Base-by-base conservation (phyloP, 2,113 vertebrate species). In the Mohoua ochrocephala region DNA sequence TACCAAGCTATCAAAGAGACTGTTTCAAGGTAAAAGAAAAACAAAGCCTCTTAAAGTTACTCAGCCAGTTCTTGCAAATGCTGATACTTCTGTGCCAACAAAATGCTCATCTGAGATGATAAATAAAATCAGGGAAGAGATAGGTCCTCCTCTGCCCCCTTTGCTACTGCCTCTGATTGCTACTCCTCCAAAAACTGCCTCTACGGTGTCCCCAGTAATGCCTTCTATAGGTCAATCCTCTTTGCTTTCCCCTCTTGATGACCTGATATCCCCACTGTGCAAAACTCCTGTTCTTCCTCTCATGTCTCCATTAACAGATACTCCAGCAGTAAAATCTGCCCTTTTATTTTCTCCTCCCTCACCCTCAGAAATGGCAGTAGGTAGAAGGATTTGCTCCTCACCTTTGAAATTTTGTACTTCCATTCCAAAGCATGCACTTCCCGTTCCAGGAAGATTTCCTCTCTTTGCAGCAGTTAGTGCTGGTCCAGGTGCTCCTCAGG, bases 381-480 rank as follows among this genome's bases (percentile, higher is more conserved):
- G 95, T 8, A 95, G 95, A 73, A 98, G 98, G 89, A 98, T 97
- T 28, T 1, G 93, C 49, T 98, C 99, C 1, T 99, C 99, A 3
- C 99, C 99, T 16, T 95, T 99, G 89, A 99, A 99, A 92, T 99
- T 99, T 47, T 99, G 99, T 83, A 98, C 99, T 20, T 98, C 98
- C 14, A 99, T 99, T 31, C 99, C 99, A n/a, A 99, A 99, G 92
- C 99, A 99, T 1, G 99, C 99, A 0, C 98, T 99, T 47, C 99
- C 99, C 0, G 99, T 99, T 50, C 99, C 99, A 1, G 99, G 99
- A 61, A 97, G 99, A 21, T 96, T 99, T 49, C 99, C 99, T 6
- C 82, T 96, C 6, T 81, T 98, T 3, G 97, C 99, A 2, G 89
- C 98, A 0, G 96, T 98, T 12, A 86, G 91, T 6, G 64, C 98